These are phyloP conservation scores for Ylistrum balloti DNA, from an alignment of 1,140 invertebrate genomes.

Conservation along the genomic window DNA sequence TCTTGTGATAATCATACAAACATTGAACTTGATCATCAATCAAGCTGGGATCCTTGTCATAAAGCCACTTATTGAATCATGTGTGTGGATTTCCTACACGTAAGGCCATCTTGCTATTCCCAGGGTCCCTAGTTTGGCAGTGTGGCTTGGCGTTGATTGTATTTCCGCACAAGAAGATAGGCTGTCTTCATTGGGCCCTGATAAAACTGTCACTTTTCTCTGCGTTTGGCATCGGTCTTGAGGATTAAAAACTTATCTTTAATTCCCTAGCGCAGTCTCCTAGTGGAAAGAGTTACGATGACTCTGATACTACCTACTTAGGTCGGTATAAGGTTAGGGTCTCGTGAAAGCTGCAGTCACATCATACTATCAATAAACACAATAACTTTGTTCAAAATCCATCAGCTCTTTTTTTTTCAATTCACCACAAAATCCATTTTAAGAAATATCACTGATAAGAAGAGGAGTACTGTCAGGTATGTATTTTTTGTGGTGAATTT, in stretches of 20 bases:
- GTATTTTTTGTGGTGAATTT: background rate
- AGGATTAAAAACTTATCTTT: constrained; percentile 40
- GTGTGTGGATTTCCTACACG: constrained; percentile 25
- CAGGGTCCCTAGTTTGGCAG: background rate
- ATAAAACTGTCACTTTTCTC: constrained; percentile 24
- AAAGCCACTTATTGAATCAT: background rate
- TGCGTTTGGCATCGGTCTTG: constrained; percentile 14
- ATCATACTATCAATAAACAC: constrained; percentile 10
- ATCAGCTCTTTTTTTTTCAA: background rate
- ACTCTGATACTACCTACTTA: background rate
- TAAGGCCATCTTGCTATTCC: constrained; percentile 24
- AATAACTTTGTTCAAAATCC: constrained; percentile 25
- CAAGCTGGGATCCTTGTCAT: constrained; percentile 4
- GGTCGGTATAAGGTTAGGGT: background rate
- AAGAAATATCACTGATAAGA: constrained; percentile 29
- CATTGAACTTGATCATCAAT: background rate
- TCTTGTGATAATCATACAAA: constrained; percentile 27
- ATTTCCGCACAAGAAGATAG: constrained; percentile 38
- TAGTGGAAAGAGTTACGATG: background rate
- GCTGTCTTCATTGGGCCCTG: background rate
- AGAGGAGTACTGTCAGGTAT: background rate
- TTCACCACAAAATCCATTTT: constrained; percentile 34
- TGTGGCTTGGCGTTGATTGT: constrained; percentile 8
- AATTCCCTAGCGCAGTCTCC: background rate
- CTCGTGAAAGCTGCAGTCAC: constrained; percentile 11